A percentile compares a stretch with the other conserved stretches of the same genome.
phyloP scores from a whole-genome alignment of 2,888 invertebrate species.

The Cepaea hortensis region DNA sequence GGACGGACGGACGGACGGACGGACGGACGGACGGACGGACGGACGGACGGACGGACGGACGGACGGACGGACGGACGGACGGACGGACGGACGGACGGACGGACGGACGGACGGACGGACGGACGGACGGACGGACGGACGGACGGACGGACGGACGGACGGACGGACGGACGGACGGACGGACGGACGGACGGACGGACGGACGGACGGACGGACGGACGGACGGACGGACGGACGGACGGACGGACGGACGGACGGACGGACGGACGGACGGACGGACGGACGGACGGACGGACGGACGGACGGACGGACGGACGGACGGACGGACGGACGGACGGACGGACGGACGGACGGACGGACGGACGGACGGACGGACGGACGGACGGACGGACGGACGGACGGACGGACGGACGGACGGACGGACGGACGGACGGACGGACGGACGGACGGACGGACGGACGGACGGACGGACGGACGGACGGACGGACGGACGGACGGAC shows the following conservation, averaged over 20 bases:
- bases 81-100: background rate
- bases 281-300: slow-evolving; percentile 15
- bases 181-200: too few species aligned
- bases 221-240: too few species aligned
- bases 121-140: background rate
- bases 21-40: background rate
- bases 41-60: background rate
- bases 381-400: slow-evolving; percentile 14
- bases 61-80: background rate
- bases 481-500: background rate
- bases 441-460: slow-evolving; percentile 1
- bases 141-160: background rate
- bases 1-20: background rate
- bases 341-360: background rate
- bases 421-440: slow-evolving; percentile 15
- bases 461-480: background rate
- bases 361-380: background rate
- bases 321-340: slow-evolving; percentile 18
- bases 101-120: background rate
- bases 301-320: slow-evolving; percentile 19
- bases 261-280: slow-evolving; percentile 5
- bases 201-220: too few species aligned
- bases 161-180: background rate
- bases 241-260: too few species aligned
- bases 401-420: slow-evolving; percentile 6